Base-by-base conservation (phyloP, 2,113 vertebrate genomes). In the Falco punctatus region DNA sequence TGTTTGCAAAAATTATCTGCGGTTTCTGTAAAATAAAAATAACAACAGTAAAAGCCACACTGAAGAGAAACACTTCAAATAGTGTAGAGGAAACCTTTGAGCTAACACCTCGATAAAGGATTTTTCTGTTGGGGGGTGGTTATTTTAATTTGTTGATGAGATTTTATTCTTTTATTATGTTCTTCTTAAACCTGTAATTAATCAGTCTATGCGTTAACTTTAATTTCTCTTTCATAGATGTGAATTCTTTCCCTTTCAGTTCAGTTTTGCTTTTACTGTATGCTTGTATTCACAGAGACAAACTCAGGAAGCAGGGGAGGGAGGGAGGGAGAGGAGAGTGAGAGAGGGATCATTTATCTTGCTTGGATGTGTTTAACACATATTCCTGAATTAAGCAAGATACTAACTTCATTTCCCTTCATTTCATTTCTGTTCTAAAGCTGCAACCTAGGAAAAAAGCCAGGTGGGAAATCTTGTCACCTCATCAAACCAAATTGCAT, bases 331-430 rank as follows among this genome's bases (percentile, higher is more conserved):
- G 46, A 12, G 77, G 32, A 13, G 20, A 77, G 67, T 9, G 38
- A 90, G 88, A 86, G 92, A 44, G 49, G 19, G 35, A 91, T 94
- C 86, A 82, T 95, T 96, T 96, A 80, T 96, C 90, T 96, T 94
- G 51, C 88, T 91, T 89, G 65, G 81, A 93, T 88, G 32, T 90
- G 70, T 91, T 92, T 95, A 95, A 95, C 95, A 95, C 74, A 92
- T 95, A 97, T 92, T 80, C 94, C 74, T 90, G 91, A 95, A 97
- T 95, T 94, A 94, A 95, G 96, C 88, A 91, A 87, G 94, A 94
- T 95, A 81, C 88, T 92, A 92, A 95, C 90, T 97, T 95, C 87
- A 79, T 92, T 94, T 94, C 17, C 89, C 79, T 92, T 90, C 85
- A 88, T 72, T 93, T 73, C 46, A 90, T 95, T 91, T 94, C 81